Base-by-base conservation (phyloP, 1,140 invertebrate species). In the Drosophila ohnishii region DNA sequence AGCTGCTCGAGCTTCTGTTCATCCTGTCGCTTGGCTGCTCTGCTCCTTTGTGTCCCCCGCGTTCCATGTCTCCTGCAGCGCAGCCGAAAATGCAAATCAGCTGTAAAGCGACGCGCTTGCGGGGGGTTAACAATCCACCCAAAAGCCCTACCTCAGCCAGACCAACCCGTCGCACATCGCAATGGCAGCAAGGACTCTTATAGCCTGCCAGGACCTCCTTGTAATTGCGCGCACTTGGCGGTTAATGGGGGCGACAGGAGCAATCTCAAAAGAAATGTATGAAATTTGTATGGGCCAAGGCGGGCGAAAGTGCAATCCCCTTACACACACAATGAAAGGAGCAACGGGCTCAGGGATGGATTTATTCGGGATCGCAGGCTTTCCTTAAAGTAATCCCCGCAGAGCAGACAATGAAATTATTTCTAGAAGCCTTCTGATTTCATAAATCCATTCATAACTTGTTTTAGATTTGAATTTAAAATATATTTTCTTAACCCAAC, bases 251-350 rank as follows among this genome's bases (percentile, higher is more conserved):
- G 63, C 83, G 83, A 87, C 83, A 87, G 75, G 65, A 80, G 83
- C 83, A 75, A 83, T 83, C 83, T 87, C 63, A 76, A 82, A 78
- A 87, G 82, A 87, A 82, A 75, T 87, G 83, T 82, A 86, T 87
- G 83, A 86, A 86, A 85, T 86, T 85, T 85, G 82, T 85, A 85
- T 76, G 78, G 67, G 40, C 65, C 64, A 58, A 47, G 51, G 62
- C 78, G 11, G 78, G 53, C 65, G 78, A 86, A 86, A 85, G 82
- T 82, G 82, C 82, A 85, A 63, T 39, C 14, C 37, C 39, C 59
- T 59, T n/a, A 2, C 9, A 5, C 42, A 72, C 62, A 74, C 48
- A 74, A 72, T 60, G 47, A 64, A 69, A 37, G 14, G 67, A 35
- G 19, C 62, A 44, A 39, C 45, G 13, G 48, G 34, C 34, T 34